phyloP scores from a whole-genome alignment of 2,113 vertebrate genomes.

The Merops nubicus region DNA sequence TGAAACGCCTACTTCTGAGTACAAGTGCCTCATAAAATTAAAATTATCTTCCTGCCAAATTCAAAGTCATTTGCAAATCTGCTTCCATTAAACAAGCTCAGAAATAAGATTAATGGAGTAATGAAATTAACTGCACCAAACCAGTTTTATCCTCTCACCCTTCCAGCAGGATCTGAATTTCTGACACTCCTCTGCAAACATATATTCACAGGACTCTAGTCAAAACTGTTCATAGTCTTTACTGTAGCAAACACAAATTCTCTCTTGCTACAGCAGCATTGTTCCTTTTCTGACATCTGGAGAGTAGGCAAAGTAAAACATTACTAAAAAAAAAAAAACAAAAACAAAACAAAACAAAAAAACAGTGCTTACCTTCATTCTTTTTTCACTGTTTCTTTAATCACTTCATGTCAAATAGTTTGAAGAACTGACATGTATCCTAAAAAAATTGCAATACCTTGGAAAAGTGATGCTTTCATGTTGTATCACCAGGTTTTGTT shows the following conservation, averaged over 20 bases:
- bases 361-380: neutral
- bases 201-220: neutral
- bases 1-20: neutral
- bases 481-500: neutral
- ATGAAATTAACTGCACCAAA: constrained; percentile 17
- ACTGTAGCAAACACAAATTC: neutral
- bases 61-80: constrained; percentile 32
- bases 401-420: neutral
- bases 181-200: neutral
- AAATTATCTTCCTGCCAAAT: constrained; percentile 20
- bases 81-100: neutral
- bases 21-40: constrained; percentile 13
- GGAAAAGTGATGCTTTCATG: neutral
- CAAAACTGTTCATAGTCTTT: neutral
- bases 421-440: neutral
- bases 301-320: neutral
- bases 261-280: neutral
- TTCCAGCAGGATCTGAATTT: constrained; percentile 1
- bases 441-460: neutral
- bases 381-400: neutral
- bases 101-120: constrained; percentile 29
- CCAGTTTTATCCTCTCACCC: neutral
- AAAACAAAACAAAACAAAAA: neutral
- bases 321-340: neutral
- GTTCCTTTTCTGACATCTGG: neutral